Conservation (phyloP, 2,797 vertebrate genomes). For the Urophycis tenuis region DNA sequence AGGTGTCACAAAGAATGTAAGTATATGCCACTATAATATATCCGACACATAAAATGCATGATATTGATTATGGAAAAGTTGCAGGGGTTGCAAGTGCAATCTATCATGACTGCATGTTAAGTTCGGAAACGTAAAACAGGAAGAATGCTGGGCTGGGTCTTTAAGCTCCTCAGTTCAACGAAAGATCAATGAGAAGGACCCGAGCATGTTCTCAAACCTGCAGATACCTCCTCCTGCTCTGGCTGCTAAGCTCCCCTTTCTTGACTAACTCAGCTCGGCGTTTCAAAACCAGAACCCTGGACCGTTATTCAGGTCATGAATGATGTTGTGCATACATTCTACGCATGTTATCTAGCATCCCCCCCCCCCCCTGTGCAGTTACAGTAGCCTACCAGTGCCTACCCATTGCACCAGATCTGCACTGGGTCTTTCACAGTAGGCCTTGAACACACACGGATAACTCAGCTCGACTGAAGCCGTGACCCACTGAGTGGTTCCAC, state of each 20-base stretch:
- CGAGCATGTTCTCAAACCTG: too few relatives aligned
- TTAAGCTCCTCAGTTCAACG: background rate
- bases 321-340: background rate
- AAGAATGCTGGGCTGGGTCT: background rate
- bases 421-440: background rate
- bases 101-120: background rate
- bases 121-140: background rate
- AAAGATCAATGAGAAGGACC: background rate
- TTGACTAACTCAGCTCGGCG: background rate
- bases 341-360: background rate
- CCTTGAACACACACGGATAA: background rate
- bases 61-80: background rate
- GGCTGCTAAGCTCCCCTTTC: background rate
- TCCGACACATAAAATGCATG: background rate
- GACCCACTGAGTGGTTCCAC: too few relatives aligned
- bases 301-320: background rate
- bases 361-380: background rate
- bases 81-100: background rate
- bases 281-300: background rate
- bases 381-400: background rate
- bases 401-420: background rate
- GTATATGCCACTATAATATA: background rate
- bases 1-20: background rate
- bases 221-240: background rate
- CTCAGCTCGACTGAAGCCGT: background rate